A percentile compares a stretch with the other conserved stretches of the same genome.
Conservation (phyloP, 1,140 invertebrate species). For the Drosophila asahinai region DNA sequence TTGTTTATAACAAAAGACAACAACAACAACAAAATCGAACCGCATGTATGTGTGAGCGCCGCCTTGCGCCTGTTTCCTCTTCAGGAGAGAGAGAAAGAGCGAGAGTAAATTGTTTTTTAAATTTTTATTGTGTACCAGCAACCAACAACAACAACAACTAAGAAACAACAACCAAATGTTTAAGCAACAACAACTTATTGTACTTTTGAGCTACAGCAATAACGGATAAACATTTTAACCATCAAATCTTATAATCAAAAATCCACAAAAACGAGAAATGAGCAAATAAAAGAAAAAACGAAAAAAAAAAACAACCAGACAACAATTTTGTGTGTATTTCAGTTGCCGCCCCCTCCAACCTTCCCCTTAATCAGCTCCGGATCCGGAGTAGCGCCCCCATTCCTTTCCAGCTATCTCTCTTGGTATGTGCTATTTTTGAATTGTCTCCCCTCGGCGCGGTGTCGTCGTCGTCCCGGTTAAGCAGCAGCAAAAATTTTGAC, state of each 20-base stretch:
- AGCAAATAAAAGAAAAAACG: slow-evolving; percentile 80
- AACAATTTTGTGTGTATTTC: slow-evolving; percentile 76
- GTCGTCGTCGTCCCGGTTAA: slow-evolving; percentile 21
- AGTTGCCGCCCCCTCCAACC: slow-evolving; percentile 32
- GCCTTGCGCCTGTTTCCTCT: slow-evolving; percentile 63
- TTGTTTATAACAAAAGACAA: slow-evolving; percentile 30
- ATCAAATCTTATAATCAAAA: slow-evolving; percentile 81
- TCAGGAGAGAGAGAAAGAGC: slow-evolving; percentile 21
- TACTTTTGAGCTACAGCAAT: slow-evolving; percentile 64
- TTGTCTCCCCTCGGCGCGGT: slow-evolving; percentile 74
- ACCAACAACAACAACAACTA: slow-evolving; percentile 41
- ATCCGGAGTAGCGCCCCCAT: slow-evolving; percentile 21
- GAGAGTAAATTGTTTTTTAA: slow-evolving; percentile 65
- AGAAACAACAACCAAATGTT: slow-evolving; percentile 41
- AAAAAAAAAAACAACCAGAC: slow-evolving; percentile 59
- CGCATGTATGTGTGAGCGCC: slow-evolving; percentile 80
- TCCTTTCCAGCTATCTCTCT: slow-evolving; percentile 69
- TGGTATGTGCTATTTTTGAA: slow-evolving; percentile 77
- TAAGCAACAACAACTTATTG: slow-evolving; percentile 53
- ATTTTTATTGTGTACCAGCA: slow-evolving; percentile 71
- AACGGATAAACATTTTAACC: slow-evolving; percentile 61
- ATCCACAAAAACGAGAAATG: slow-evolving; percentile 79
- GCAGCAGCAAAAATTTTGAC: slow-evolving; percentile 67
- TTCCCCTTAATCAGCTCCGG: slow-evolving; percentile 5
- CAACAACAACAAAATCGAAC: slow-evolving; percentile 49